Percentiles rank a stretch among this genome's conserved stretches.
Conservation (phyloP, 2,113 vertebrate species). For the Coryphaenoides rupestris region DNA sequence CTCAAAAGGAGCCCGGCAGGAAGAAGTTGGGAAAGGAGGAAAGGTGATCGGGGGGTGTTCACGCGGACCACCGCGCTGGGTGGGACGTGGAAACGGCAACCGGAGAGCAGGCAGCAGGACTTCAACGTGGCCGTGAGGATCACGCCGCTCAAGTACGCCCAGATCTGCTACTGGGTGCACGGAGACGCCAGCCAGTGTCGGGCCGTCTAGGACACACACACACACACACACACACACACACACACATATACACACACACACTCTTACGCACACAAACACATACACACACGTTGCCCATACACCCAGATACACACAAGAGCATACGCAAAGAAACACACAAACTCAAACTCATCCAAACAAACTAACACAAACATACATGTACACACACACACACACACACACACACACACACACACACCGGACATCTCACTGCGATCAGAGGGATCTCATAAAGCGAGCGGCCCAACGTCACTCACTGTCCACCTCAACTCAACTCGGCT, state of each 20-base stretch:
- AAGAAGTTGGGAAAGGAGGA: slow-evolving; percentile 92
- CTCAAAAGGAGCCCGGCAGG: slow-evolving; percentile 85
- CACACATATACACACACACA: neutral
- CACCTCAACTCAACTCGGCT: neutral
- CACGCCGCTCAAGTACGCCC: slow-evolving; percentile 92
- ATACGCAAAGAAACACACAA: slow-evolving; percentile 1
- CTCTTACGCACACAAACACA: neutral
- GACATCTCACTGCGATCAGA: neutral
- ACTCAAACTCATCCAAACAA: neutral
- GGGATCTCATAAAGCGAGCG: neutral
- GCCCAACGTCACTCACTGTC: neutral
- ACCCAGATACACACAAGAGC: neutral
- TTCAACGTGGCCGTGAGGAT: slow-evolving; percentile 96
- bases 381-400: neutral
- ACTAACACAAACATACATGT: slow-evolving; percentile 2
- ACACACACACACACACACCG: neutral
- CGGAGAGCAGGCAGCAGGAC: slow-evolving; percentile 88
- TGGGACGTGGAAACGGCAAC: slow-evolving; percentile 84
- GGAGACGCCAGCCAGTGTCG: slow-evolving; percentile 80
- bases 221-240: neutral
- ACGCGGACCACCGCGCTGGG: slow-evolving; percentile 95
- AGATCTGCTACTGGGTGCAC: slow-evolving; percentile 95
- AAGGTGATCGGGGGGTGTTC: slow-evolving; percentile 92
- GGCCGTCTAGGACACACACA: slow-evolving; percentile 60
- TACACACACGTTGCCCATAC: neutral